Base-by-base conservation (phyloP, 2,888 invertebrate species). In the Protonemura montana region DNA sequence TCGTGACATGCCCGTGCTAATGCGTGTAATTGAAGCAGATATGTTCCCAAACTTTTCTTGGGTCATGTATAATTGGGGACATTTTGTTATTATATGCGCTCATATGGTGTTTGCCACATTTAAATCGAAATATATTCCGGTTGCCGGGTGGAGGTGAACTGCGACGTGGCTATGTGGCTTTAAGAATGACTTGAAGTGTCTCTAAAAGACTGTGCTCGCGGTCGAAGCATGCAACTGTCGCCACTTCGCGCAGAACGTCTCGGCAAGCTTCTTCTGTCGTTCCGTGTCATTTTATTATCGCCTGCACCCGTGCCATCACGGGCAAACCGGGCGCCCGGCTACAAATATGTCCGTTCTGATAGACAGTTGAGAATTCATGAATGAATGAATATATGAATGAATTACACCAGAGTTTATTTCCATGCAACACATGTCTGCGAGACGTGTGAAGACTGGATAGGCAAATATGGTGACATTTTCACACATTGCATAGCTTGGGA, bases 401-500 rank as follows among this genome's bases (percentile, higher is more conserved):
- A 78, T 78, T 78, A 78, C 59, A 59, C 21, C 7, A 59, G 16
- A 59, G 59, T 59, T 59, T 59, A 59, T 59, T 59, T 59, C 59
- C 59, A 78, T 78, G 78, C 78, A 78, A 78, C 28, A 28, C 78
- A 78, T 28, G 78, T 59, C 59, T 10, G 27, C 78, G 26, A 1
- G 78, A 27, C 28, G 78, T 28, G 78, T 27, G 25, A 13, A 78
- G 78, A 78, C 28, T 59, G 59, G 21, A 59, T 59, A 59, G 78
- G 78, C 81, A 27, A 30, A 81, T 81, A 81, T 81, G 81, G 81
- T n/a, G 81, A 30, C 81, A 30, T 29, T 29, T 81, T 81, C 28
- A 81, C 28, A 81, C 78, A 30, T 81, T 13, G 30, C 81, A 30
- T 81, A 29, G 27, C 81, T 81, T 6, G 76, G 76, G 76, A 26